These are phyloP conservation scores for Eupithecia pulchellata DNA, from an alignment of 2,888 invertebrate species.

Conservation along the genomic window DNA sequence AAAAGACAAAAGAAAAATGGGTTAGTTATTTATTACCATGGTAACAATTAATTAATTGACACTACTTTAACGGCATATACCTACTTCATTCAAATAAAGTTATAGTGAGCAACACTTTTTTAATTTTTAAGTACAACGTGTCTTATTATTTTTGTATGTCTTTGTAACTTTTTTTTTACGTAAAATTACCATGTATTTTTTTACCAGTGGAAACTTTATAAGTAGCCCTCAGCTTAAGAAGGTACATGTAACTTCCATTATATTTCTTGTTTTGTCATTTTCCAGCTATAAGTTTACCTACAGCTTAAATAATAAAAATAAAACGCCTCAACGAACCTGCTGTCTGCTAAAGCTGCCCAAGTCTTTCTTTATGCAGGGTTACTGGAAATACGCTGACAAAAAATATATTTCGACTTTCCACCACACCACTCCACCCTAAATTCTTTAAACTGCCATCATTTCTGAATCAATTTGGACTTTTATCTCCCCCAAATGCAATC, in stretches of 20 bases:
- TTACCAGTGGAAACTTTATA: too few species aligned
- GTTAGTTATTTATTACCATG: background rate
- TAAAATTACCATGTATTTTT: too few species aligned
- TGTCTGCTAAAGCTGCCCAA: background rate
- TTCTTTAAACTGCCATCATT: slow-evolving; percentile 33
- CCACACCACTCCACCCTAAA: slow-evolving; percentile 20
- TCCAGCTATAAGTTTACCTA: too few species aligned
- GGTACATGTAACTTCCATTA: too few species aligned
- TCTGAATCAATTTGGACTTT: slow-evolving; percentile 29
- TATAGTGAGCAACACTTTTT: background rate
- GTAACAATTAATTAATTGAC: background rate
- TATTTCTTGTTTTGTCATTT: too few species aligned
- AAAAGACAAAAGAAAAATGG: background rate
- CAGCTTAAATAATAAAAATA: too few species aligned
- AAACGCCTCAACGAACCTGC: too few species aligned
- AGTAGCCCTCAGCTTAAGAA: too few species aligned
- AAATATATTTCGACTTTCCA: background rate
- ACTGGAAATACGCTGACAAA: background rate
- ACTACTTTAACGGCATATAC: background rate
- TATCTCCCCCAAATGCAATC: slow-evolving; percentile 36
- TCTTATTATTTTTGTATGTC: too few species aligned
- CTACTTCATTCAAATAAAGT: background rate
- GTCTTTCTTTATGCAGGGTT: background rate
- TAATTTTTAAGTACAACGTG: too few species aligned
- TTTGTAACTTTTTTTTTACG: too few species aligned